phyloP scores from a whole-genome alignment of 2,113 vertebrate genomes.

The Trematocara macrostoma region DNA sequence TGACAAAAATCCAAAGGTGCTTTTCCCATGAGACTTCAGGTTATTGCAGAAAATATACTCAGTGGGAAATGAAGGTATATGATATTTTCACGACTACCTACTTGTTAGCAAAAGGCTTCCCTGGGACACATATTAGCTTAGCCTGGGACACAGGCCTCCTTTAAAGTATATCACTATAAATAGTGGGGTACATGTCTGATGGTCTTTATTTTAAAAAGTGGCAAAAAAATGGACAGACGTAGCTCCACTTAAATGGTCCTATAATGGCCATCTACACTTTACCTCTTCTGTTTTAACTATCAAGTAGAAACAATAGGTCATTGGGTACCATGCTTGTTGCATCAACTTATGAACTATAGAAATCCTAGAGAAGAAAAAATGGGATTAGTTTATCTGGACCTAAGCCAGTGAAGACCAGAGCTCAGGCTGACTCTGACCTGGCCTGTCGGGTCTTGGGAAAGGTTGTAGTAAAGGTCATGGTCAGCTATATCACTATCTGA shows the following conservation, averaged over 20 bases:
- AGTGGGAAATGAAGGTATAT: not conserved
- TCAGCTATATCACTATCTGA: not conserved
- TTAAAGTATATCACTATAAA: not conserved
- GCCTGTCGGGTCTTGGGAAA: constrained; percentile 29
- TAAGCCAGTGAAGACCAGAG: not conserved
- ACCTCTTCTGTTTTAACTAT: not conserved
- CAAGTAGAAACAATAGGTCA: not conserved
- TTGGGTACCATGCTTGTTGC: not conserved
- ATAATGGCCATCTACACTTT: not conserved
- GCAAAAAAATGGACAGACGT: not conserved
- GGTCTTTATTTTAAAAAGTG: not conserved
- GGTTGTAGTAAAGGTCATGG: constrained; percentile 36
- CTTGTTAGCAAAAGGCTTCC: not conserved
- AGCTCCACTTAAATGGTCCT: not conserved
- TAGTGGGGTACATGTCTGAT: not conserved
- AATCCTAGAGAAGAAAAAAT: not conserved
- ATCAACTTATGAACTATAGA: not conserved
- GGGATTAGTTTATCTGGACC: not conserved
- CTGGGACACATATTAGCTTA: not conserved
- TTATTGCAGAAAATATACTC: not conserved
- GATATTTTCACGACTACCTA: not conserved
- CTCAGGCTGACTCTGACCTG: constrained; percentile 14
- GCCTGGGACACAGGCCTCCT: not conserved
- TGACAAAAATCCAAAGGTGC: not conserved
- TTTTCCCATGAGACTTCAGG: not conserved